These are phyloP conservation scores for Ethmia dodecea DNA, from an alignment of 2,888 invertebrate genomes.

Conservation along the genomic window DNA sequence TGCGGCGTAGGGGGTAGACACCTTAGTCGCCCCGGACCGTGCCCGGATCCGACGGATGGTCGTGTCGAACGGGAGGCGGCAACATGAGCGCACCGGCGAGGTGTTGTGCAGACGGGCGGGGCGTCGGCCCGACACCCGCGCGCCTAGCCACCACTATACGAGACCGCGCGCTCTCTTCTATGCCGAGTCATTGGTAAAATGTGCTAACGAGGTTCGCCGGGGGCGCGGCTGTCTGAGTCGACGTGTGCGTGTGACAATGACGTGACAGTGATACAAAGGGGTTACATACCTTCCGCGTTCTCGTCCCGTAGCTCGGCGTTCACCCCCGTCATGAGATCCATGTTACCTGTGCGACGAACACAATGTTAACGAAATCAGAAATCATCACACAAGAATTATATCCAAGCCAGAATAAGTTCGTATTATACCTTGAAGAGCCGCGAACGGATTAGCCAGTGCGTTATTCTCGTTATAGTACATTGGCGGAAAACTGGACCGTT, in stretches of 20 bases:
- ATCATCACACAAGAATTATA: not conserved
- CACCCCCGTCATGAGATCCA: conserved; percentile 68
- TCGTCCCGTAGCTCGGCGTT: conserved; percentile 64
- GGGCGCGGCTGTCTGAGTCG: conserved; percentile 77
- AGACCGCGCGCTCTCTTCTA: conserved; percentile 55
- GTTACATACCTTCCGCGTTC: conserved; percentile 66
- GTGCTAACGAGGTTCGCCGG: conserved; percentile 62
- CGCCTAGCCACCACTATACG: conserved; percentile 55
- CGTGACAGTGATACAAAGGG: conserved; percentile 43
- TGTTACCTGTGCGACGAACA: conserved; percentile 47
- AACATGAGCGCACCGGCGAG: conserved; percentile 23
- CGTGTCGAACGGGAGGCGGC: conserved; percentile 4
- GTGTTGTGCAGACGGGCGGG: conserved; percentile 32
- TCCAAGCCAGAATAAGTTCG: not conserved
- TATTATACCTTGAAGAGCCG: conserved; percentile 60
- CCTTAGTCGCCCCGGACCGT: not conserved
- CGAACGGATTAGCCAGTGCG: conserved; percentile 68
- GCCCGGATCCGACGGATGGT: not conserved
- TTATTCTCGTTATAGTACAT: conserved; percentile 65
- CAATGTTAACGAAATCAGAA: too few relatives aligned
- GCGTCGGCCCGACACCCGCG: conserved; percentile 67
- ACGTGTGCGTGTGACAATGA: conserved; percentile 71
- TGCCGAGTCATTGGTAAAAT: conserved; percentile 27
- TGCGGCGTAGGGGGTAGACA: not conserved
- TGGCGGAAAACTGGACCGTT: conserved; percentile 64